phyloP scores from a whole-genome alignment of 2,113 vertebrate species.

The Notarius quadriscutis region DNA sequence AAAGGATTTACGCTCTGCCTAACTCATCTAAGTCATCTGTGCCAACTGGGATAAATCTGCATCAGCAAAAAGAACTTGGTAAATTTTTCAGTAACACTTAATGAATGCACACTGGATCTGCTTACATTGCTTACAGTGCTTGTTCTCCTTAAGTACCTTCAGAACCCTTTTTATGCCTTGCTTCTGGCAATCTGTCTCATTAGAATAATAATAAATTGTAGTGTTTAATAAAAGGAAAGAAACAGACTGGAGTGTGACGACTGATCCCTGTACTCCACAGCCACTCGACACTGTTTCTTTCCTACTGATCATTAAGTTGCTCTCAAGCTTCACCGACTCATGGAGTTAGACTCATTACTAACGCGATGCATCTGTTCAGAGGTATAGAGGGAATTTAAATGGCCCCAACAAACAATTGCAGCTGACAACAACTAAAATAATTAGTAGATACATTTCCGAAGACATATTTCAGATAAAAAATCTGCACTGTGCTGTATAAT shows the following conservation, averaged over 20 bases:
- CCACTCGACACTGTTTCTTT: conserved; percentile 5
- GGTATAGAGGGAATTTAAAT: conserved; percentile 18
- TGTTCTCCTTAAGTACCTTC: neutral
- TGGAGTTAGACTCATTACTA: conserved; percentile 34
- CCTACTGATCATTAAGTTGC: conserved; percentile 1
- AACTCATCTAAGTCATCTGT: conserved; percentile 1
- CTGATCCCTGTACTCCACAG: conserved; percentile 30
- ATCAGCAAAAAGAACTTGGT: conserved; percentile 21
- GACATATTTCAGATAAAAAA: neutral
- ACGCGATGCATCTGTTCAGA: conserved; percentile 37
- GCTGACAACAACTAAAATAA: conserved; percentile 6
- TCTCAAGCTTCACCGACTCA: conserved; percentile 12
- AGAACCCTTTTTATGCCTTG: conserved; percentile 7
- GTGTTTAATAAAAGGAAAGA: conserved; percentile 18
- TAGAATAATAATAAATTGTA: conserved; percentile 38
- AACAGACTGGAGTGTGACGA: conserved; percentile 17
- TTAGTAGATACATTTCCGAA: neutral
- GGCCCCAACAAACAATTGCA: neutral
- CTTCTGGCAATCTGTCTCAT: conserved; percentile 29
- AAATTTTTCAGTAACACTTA: conserved; percentile 49
- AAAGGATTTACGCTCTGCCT: neutral
- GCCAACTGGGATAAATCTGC: conserved; percentile 61
- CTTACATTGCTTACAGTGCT: conserved; percentile 9
- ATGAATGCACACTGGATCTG: conserved; percentile 35
- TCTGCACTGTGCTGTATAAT: neutral